A percentile compares a stretch with the other conserved stretches of the same genome.
Evolutionary conservation across 2,797 vertebrate genomes (phyloP).

Genomic region (Sebastes taczanowskii): DNA sequence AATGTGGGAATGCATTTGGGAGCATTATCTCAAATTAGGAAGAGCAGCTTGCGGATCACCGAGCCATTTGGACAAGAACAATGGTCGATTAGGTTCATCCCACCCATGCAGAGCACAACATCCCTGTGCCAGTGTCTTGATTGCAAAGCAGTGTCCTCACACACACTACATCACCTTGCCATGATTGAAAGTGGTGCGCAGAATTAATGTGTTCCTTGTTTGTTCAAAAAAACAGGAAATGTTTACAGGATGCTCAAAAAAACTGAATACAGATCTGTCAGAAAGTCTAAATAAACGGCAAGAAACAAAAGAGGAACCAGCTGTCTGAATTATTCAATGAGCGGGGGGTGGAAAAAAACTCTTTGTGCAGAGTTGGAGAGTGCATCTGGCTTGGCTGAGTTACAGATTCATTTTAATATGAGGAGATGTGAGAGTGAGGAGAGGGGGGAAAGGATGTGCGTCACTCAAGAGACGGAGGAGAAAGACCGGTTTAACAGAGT

Average conservation of each 20-base stretch:
- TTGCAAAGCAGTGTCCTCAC: conserved; percentile 51
- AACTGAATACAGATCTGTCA: conserved; percentile 16
- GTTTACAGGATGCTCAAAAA: background rate
- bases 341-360: conserved; percentile 12
- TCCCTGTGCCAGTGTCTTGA: conserved; percentile 45
- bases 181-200: conserved; percentile 22
- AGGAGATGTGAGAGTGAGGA: conserved; percentile 58
- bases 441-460: conserved; percentile 57
- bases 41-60: conserved; percentile 58
- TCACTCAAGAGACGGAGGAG: conserved; percentile 58
- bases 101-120: conserved; percentile 50
- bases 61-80: conserved; percentile 59
- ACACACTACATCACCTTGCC: conserved; percentile 32
- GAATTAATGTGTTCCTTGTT: conserved; percentile 24
- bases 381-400: conserved; percentile 74
- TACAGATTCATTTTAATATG: conserved; percentile 67
- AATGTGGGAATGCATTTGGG: conserved; percentile 9
- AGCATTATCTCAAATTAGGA: conserved; percentile 41
- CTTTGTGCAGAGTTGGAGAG: conserved; percentile 58
- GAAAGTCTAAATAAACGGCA: conserved; percentile 39
- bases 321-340: conserved; percentile 62
- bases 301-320: conserved; percentile 63
- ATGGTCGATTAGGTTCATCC: conserved; percentile 62
- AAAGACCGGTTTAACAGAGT: conserved; percentile 54
- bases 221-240: conserved; percentile 3